Percentiles rank a stretch among this genome's conserved stretches.
Conservation (phyloP, 2,113 vertebrate species). For the Lepidothrix coronata region DNA sequence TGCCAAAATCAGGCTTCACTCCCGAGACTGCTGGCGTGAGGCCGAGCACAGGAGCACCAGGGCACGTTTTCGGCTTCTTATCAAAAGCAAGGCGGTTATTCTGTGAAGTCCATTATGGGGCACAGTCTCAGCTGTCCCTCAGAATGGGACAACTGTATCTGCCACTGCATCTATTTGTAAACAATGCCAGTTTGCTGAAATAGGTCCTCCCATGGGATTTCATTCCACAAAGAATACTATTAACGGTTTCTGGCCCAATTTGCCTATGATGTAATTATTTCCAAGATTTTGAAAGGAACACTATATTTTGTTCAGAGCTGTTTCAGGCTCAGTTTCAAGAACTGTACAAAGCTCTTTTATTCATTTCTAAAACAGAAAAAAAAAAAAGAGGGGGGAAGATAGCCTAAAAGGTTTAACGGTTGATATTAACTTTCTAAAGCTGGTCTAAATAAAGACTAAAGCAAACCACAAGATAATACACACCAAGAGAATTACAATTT, state of each 20-base stretch:
- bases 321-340: constrained; percentile 71
- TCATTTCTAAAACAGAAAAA: background rate
- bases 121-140: background rate
- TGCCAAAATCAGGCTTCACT: background rate
- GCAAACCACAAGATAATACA: background rate
- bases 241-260: constrained; percentile 67
- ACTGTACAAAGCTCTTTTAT: constrained; percentile 70
- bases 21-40: background rate
- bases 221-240: constrained; percentile 66
- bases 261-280: constrained; percentile 76
- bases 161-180: constrained; percentile 67
- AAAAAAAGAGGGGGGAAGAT: background rate
- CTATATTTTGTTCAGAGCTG: constrained; percentile 60
- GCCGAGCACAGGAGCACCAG: background rate
- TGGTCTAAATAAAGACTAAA: constrained; percentile 2
- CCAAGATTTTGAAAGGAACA: constrained; percentile 72
- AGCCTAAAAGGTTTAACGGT: background rate
- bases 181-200: constrained; percentile 62
- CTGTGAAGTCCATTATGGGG: background rate
- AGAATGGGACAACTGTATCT: background rate
- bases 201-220: constrained; percentile 34
- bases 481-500: background rate
- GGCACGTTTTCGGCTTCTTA: background rate
- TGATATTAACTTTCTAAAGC: constrained; percentile 35
- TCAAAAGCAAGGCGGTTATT: background rate